These are phyloP conservation scores for Sceloporus tristichus DNA, from an alignment of 2,113 vertebrate species.

Conservation along the genomic window DNA sequence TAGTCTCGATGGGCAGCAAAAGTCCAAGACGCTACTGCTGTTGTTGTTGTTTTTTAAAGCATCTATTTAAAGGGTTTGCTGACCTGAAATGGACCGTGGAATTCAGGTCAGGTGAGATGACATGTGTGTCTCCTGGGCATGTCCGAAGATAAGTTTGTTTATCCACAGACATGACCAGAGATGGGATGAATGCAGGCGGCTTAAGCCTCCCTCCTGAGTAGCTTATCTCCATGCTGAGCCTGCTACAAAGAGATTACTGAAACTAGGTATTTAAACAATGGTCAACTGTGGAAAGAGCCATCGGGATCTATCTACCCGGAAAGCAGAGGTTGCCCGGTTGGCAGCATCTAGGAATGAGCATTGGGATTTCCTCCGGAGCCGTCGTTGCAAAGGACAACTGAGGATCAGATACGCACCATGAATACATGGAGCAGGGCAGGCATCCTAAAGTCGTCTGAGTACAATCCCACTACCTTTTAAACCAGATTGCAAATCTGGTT, in stretches of 20 bases:
- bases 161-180: not conserved
- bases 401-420: no score
- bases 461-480: no score
- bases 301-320: not conserved
- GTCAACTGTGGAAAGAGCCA: not conserved
- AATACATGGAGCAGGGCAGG: no score
- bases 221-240: not conserved
- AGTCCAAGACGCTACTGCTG: not conserved
- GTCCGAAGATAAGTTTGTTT: not conserved
- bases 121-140: not conserved
- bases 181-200: fast-evolving
- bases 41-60: no score
- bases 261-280: not conserved
- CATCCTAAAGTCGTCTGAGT: no score
- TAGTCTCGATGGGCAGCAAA: not conserved
- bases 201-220: not conserved
- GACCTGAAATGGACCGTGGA: constrained; percentile 1
- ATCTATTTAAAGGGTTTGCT: not conserved
- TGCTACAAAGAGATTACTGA: constrained; percentile 11
- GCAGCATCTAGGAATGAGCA: not conserved
- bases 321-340: not conserved
- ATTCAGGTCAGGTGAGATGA: fast-evolving
- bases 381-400: no score
- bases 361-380: not conserved
- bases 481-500: no score